Conservation (phyloP, 2,113 vertebrate species). For the Ascaphus truei region DNA sequence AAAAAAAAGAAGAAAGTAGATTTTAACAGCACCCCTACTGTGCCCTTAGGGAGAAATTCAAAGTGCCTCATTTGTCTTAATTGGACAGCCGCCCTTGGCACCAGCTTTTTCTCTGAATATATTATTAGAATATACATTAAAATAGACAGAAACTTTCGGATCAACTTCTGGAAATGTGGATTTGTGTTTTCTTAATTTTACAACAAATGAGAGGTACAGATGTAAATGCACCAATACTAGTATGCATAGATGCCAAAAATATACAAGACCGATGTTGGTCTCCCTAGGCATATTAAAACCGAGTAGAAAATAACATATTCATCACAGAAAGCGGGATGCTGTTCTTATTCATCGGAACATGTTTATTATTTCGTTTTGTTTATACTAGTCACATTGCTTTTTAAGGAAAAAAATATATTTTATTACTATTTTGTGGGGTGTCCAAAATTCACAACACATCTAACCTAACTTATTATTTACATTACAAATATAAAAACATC, state of each 20-base stretch:
- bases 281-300: constrained; percentile 9
- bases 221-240: background rate
- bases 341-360: no score
- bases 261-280: background rate
- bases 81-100: constrained; percentile 74
- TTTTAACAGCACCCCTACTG: constrained; percentile 76
- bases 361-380: no score
- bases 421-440: no score
- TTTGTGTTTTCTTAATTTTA: constrained; percentile 6
- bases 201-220: background rate
- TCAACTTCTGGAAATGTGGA: constrained; percentile 41
- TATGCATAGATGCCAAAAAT: background rate
- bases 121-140: constrained; percentile 68
- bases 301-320: no score
- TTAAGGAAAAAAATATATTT: no score
- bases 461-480: no score
- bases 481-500: no score
- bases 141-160: constrained; percentile 61
- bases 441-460: no score
- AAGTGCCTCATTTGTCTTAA: constrained; percentile 82
- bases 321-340: no score
- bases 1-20: constrained; percentile 77
- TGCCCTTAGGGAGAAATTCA: constrained; percentile 73
- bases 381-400: no score
- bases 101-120: constrained; percentile 75